Evolutionary conservation across 2,113 vertebrate genomes (phyloP).

Genomic region (Nematolebias whitei): DNA sequence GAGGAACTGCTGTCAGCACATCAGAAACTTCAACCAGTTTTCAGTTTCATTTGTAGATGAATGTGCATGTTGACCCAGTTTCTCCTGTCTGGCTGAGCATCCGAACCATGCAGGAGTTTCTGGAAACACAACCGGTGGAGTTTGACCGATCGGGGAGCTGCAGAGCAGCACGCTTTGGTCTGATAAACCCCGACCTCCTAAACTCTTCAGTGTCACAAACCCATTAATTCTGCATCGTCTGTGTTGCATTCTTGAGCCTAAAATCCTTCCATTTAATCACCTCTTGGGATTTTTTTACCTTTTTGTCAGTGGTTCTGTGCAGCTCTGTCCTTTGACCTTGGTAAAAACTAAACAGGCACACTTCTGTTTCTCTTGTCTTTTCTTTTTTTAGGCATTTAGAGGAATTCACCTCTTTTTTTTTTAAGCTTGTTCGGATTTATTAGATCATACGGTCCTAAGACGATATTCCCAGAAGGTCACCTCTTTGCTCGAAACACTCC

Average conservation of each 20-base stretch:
- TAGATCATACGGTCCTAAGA: slow-evolving; percentile 31
- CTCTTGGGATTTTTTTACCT: no score
- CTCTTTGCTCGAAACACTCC: slow-evolving; percentile 60
- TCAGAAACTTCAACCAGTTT: slow-evolving; percentile 14
- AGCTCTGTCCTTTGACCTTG: slow-evolving; percentile 4
- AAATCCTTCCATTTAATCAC: no score
- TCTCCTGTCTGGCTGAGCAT: background rate
- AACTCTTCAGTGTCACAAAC: slow-evolving; percentile 9
- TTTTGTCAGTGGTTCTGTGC: slow-evolving; percentile 20
- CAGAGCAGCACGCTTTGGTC: slow-evolving; percentile 27
- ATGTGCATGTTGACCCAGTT: slow-evolving; percentile 14
- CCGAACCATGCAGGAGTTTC: slow-evolving; percentile 15
- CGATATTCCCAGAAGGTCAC: slow-evolving; percentile 49
- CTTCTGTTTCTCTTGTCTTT: background rate
- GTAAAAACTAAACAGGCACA: background rate
- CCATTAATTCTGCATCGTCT: slow-evolving; percentile 20
- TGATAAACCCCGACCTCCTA: slow-evolving; percentile 44
- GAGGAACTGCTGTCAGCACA: background rate
- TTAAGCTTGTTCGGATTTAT: slow-evolving; percentile 19
- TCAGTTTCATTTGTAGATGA: slow-evolving; percentile 7
- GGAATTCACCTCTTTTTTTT: background rate
- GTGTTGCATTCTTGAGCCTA: no score
- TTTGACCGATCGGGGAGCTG: slow-evolving; percentile 37
- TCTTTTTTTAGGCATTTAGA: background rate
- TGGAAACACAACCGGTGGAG: slow-evolving; percentile 34